Percentiles rank a stretch among this genome's conserved stretches.
Evolutionary conservation across 2,888 invertebrate species (phyloP).

Genomic region (Trichacis sp.): DNA sequence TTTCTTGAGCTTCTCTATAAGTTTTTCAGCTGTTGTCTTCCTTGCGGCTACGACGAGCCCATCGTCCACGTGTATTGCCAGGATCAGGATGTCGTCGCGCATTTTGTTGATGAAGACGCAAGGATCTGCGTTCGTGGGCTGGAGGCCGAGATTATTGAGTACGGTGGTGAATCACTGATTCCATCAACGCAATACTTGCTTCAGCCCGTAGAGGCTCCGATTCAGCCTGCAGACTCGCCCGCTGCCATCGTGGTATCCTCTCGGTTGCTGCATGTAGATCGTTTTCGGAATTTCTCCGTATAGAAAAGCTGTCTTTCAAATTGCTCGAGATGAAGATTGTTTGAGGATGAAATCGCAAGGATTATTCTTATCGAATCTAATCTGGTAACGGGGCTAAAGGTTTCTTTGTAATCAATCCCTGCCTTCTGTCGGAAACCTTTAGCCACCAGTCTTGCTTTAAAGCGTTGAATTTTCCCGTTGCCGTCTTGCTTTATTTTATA

Average conservation of each 20-base stretch:
- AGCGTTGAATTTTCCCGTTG: conserved; percentile 38
- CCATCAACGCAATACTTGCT: conserved; percentile 59
- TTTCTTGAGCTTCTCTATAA: conserved; percentile 14
- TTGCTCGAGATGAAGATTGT: conserved; percentile 43
- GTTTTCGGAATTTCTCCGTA: conserved; percentile 50
- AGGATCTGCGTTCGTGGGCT: conserved; percentile 48
- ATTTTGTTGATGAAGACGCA: conserved; percentile 46
- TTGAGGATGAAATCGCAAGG: conserved; percentile 45
- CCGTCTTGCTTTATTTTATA: conserved; percentile 30
- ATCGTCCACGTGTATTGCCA: conserved; percentile 36
- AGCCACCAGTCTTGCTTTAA: no score
- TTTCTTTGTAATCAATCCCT: conserved; percentile 54
- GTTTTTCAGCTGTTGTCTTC: background rate
- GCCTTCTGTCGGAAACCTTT: conserved; percentile 45
- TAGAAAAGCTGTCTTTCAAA: conserved; percentile 58
- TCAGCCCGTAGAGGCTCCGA: conserved; percentile 57
- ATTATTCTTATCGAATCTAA: conserved; percentile 47
- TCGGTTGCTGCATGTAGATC: conserved; percentile 57
- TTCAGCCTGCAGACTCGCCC: conserved; percentile 51
- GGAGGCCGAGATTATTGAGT: conserved; percentile 44
- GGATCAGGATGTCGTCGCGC: conserved; percentile 5
- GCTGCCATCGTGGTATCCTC: conserved; percentile 52
- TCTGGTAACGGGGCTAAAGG: conserved; percentile 52
- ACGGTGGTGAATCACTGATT: conserved; percentile 53
- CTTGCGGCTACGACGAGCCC: conserved; percentile 25